phyloP scores from a whole-genome alignment of 2,888 invertebrate genomes.

The Syrphus vitripennis region DNA sequence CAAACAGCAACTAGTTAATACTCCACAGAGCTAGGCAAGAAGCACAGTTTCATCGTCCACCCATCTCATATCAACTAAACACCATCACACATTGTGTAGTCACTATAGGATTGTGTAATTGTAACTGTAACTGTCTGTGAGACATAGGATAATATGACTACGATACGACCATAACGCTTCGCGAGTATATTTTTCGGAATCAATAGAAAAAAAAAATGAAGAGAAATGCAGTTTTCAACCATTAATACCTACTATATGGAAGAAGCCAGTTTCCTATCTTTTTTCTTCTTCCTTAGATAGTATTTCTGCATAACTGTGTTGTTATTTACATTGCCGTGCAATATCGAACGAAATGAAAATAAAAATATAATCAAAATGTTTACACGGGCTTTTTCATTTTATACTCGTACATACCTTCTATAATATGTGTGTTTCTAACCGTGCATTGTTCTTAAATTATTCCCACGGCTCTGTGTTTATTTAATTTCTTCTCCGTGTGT shows the following conservation, averaged over 20 bases:
- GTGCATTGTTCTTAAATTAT: slow-evolving; percentile 62
- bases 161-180: not conserved
- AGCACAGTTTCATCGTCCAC: not conserved
- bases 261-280: slow-evolving; percentile 51
- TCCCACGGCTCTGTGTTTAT: slow-evolving; percentile 29
- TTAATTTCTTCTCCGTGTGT: slow-evolving; percentile 17
- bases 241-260: not conserved
- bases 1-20: slow-evolving; percentile 65
- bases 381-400: not conserved
- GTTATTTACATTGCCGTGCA: slow-evolving; percentile 67
- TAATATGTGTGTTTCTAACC: slow-evolving; percentile 19
- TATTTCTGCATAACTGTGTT: slow-evolving; percentile 67
- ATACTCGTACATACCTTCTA: too few relatives aligned
- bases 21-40: not conserved
- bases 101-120: not conserved
- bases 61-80: not conserved
- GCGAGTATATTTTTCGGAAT: slow-evolving; percentile 54
- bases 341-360: slow-evolving; percentile 28
- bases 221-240: slow-evolving; percentile 61
- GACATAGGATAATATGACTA: not conserved
- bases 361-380: slow-evolving; percentile 42
- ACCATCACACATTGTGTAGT: not conserved
- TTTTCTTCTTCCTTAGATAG: slow-evolving; percentile 43
- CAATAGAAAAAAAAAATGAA: too few relatives aligned
- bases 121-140: slow-evolving; percentile 18